Evolutionary conservation across 2,797 vertebrate genomes (phyloP), one percentile per base, ranked within the genome.

Genomic region (Hemibagrus guttatus): DNA sequence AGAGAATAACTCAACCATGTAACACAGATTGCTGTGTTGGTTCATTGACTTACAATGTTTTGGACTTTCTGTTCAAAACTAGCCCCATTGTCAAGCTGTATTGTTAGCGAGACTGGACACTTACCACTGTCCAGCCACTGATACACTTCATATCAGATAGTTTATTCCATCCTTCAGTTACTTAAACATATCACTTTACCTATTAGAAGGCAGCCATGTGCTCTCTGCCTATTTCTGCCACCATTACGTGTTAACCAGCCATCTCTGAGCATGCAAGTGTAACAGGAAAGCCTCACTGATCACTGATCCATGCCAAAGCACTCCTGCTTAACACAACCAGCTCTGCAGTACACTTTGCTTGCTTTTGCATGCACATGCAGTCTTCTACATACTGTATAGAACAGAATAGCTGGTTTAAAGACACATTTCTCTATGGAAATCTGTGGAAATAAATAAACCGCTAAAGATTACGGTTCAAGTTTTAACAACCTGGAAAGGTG

Each of bases 181-280:
- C 89, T 91, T 86, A 81, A 76, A 85, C 89, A 84, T 89, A 92
- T 93, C 90, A 83, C 63, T 88, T 92, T 90, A 89, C 92, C 85
- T 82, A 88, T 68, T 61, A 85, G 84, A 85, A 88, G 80, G 89
- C 74, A 86, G 52, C 80, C 86, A 83, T 83, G 68, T 89, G 83
- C 81, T 81, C 90, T 88, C 89, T 82, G 85, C 85, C 90, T 91
- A 91, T 92, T 91, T 90, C 90, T 88, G 90, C 86, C 81, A 84
- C 72, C 71, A 86, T 91, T 89, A 89, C 90, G 84, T 82, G 88
- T 75, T 76, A 88, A 81, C 75, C 58, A 84, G 83, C 83, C 85
- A 90, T 86, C 89, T 88, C 88, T 54, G 86, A 89, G 86, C 85
- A 89, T 87, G 86, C 21, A 61, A 85, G 87, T 88, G 80, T 90